Base-by-base conservation (phyloP, 2,888 invertebrate genomes). In the Acholoe squamosa region DNA sequence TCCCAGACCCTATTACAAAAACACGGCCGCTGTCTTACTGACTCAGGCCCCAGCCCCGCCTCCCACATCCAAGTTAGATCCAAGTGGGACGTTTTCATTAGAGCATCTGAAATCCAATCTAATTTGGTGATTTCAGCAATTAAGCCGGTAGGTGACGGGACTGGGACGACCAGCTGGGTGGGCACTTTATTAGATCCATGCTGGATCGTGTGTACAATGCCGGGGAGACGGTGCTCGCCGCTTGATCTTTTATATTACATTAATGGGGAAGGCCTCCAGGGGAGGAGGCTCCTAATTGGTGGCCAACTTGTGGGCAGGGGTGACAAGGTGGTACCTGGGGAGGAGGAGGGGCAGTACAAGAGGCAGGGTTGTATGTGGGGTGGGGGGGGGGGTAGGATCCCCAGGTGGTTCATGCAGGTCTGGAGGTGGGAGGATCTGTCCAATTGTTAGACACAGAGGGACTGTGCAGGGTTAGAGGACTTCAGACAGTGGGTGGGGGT, bases 201-300 rank as follows among this genome's bases (percentile, higher is more conserved):
- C 54, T 25, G 28, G 86, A 51, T 5, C 28, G 86, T 86, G 54
- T 56, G 54, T 89, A 61, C 90, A 90, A 84, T 61, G 43, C 90
- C 61, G n/a, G 19, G 28, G 90, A 56, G 90, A 84, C 84, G 31
- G 28, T 25, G 84, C 84, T 22, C 34, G n/a, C 80, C 56, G 61
- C 33, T 61, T 56, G 80, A 84, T 90, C 90, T 90, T 90, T 90
- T 90, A 90, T 90, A 84, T 90, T 90, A 43, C 43, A 80, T 80
- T 90, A 90, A 90, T 84, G 51, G 54, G 19, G 34, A 54, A n/a
- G 25, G 33, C 90, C 71, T n/a, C 56, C 86, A 7, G n/a, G 54
- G 86, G 86, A n/a, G 25, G 25, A 54, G 86, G 10, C 52, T 0
- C 28, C 56, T 86, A 31, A 86, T 25, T 16, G 86, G 86, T 43